Evolutionary conservation across 2,113 vertebrate genomes (phyloP).

Genomic region (Bucco capensis): DNA sequence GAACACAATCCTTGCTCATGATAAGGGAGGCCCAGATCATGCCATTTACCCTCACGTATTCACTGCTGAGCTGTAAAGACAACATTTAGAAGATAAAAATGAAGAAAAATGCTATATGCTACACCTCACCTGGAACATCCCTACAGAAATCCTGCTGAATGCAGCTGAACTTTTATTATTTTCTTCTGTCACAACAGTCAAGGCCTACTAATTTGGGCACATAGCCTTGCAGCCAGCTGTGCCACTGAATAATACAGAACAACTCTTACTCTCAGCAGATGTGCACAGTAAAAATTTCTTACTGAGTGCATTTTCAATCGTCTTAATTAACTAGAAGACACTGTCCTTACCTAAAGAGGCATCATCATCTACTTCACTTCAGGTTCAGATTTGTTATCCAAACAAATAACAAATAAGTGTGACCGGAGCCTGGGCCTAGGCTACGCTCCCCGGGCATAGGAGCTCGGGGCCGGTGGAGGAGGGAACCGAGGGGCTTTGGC

Average conservation of each 20-base stretch:
- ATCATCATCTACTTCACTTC: background rate
- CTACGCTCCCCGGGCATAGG: background rate
- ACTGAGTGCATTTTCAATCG: background rate
- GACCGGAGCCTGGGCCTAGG: background rate
- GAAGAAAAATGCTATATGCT: background rate
- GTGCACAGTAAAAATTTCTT: background rate
- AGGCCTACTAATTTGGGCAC: background rate
- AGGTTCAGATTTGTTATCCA: background rate
- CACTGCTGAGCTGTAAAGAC: background rate
- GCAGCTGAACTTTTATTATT: background rate
- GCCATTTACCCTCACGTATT: accelerated
- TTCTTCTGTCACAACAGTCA: background rate
- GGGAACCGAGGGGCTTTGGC: background rate
- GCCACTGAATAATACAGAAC: background rate
- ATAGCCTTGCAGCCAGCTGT: background rate
- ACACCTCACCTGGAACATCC: background rate
- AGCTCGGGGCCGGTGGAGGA: background rate
- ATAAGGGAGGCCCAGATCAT: background rate
- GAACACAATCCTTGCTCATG: background rate
- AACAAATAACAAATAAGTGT: background rate
- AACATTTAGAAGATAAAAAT: background rate
- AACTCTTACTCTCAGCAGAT: background rate
- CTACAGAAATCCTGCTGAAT: background rate
- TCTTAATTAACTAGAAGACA: background rate
- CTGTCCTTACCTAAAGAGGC: background rate